Evolutionary conservation across 2,797 vertebrate species (phyloP).

Genomic region (Synanceia verrucosa): DNA sequence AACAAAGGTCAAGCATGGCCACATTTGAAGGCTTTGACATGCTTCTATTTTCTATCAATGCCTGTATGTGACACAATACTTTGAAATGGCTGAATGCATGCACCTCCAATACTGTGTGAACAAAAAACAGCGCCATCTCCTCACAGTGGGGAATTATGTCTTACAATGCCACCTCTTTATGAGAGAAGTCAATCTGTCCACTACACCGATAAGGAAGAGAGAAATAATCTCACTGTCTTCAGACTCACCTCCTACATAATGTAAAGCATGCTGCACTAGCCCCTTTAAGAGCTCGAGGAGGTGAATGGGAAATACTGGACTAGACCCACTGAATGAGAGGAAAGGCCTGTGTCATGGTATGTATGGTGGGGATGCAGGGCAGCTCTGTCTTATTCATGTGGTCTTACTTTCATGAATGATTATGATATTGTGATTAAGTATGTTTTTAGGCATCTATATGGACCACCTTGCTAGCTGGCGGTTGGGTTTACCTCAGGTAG

Average conservation of each 20-base stretch:
- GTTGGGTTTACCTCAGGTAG: slow-evolving; percentile 82
- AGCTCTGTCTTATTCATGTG: background rate
- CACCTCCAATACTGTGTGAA: slow-evolving; percentile 33
- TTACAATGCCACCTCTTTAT: background rate
- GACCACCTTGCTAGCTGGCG: slow-evolving; percentile 48
- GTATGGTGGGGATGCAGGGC: slow-evolving; percentile 12
- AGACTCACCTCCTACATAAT: slow-evolving; percentile 8
- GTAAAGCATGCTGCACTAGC: background rate
- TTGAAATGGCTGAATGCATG: slow-evolving; percentile 60
- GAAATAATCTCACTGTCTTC: background rate
- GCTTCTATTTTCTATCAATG: slow-evolving; percentile 32
- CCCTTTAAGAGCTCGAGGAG: slow-evolving; percentile 2
- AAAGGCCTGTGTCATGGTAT: slow-evolving; percentile 19
- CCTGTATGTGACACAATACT: slow-evolving; percentile 30
- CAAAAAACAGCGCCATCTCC: slow-evolving; percentile 17
- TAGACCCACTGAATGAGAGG: slow-evolving; percentile 15
- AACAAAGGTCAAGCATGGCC: slow-evolving; percentile 63
- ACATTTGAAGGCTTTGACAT: slow-evolving; percentile 55
- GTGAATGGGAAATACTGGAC: slow-evolving; percentile 23
- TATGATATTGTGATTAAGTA: slow-evolving; percentile 53
- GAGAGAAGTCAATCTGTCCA: background rate
- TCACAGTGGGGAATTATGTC: background rate
- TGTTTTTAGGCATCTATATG: slow-evolving; percentile 17
- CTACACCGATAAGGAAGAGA: background rate
- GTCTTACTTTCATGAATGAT: slow-evolving; percentile 10